phyloP scores from a whole-genome alignment of 2,888 invertebrate species.

The Plemyria rubiginata region DNA sequence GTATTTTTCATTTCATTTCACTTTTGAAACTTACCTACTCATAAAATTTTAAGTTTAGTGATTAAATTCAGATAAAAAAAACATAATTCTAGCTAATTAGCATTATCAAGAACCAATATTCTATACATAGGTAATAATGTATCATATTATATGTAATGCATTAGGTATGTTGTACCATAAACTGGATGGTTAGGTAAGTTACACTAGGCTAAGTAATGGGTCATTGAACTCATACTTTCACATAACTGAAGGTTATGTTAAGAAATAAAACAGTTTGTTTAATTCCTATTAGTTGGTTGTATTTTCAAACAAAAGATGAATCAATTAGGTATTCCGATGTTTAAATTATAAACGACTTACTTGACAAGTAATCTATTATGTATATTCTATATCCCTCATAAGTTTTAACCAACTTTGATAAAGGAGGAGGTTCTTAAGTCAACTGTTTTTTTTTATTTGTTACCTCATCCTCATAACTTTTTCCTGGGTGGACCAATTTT shows the following conservation, averaged over 20 bases:
- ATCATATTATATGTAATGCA: neutral
- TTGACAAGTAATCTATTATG: too few species aligned
- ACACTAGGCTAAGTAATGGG: conserved; percentile 56
- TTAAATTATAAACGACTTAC: too few species aligned
- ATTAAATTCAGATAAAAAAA: neutral
- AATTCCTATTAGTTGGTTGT: conserved; percentile 11
- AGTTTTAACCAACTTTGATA: too few species aligned
- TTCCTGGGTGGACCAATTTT: too few species aligned
- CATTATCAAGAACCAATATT: conserved; percentile 6
- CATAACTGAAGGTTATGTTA: conserved; percentile 60
- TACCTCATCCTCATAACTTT: too few species aligned
- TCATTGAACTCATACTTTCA: conserved; percentile 71
- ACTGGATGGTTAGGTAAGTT: conserved; percentile 48
- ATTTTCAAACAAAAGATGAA: conserved; percentile 1
- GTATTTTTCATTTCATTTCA: too few species aligned
- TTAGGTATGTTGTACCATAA: conserved; percentile 34
- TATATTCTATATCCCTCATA: too few species aligned
- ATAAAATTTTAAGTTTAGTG: too few species aligned
- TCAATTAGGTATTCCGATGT: neutral
- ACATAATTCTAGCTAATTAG: conserved; percentile 4
- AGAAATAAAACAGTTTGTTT: conserved; percentile 50
- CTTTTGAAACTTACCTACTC: too few species aligned
- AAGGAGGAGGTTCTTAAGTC: too few species aligned
- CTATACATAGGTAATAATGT: conserved; percentile 3
- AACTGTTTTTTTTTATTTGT: too few species aligned